Base-by-base conservation (phyloP, 2,888 invertebrate species). In the Luperina testacea region DNA sequence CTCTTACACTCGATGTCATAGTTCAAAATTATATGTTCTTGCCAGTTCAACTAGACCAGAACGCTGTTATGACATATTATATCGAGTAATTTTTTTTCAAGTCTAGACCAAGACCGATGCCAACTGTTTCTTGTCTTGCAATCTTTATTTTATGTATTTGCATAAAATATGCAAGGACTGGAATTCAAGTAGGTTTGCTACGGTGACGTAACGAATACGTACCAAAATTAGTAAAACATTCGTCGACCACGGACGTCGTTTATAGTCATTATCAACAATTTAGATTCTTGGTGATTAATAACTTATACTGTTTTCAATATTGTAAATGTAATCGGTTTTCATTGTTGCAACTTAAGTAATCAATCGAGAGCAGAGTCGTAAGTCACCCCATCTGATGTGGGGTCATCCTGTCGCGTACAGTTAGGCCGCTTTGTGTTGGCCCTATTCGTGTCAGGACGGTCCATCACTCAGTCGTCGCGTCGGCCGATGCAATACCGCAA, bases 191-290 rank as follows among this genome's bases (percentile, higher is more conserved):
- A 92, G 92, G 92, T 94, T 94, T 91, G 93, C 90, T 91, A 90
- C 91, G 88, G 90, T 94, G 95, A 95, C 94, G 96, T 94, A 96
- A 96, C 93, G 84, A 89, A 91, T 93, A 90, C 93, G 91, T 90
- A 92, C 90, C 87, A 92, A 94, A 95, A 95, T 95, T 95, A 93
- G 96, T 95, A 95, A 95, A 95, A 94, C 94, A 91, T 93, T 93
- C 94, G 93, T 89, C 90, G 91, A 93, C 92, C 91, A 90, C 93
- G 93, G 94, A 94, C 94, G 91, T 94, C 92, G 93, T 94, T 94
- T 93, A 94, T 92, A 93, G 92, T 92, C 92, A 93, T 94, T 95
- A 94, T 90, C 91, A 91, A 92, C 93, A 92, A 95, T 95, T 95
- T 94, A 92, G 92, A 95, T 95, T 95, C 94, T 89, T 90, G 81